Evolutionary conservation across 2,888 invertebrate genomes (phyloP).

Genomic region (Actias luna): DNA sequence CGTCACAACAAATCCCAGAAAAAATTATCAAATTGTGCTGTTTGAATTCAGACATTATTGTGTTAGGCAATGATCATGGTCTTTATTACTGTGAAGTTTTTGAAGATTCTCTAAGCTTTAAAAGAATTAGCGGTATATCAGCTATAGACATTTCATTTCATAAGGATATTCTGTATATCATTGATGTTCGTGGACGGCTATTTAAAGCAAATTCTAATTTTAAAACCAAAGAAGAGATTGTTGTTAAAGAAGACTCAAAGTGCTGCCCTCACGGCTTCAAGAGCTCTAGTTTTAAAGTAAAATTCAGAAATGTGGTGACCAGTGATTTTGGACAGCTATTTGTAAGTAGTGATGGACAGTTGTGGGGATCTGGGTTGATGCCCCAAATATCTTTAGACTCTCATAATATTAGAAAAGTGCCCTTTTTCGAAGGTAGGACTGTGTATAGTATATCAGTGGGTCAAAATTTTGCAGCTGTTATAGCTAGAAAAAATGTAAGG

Average conservation of each 20-base stretch:
- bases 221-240: constrained; percentile 81
- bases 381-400: constrained; percentile 84
- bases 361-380: constrained; percentile 87
- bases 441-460: constrained; percentile 88
- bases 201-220: constrained; percentile 80
- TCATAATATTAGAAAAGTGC: constrained; percentile 83
- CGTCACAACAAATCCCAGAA: constrained; percentile 67
- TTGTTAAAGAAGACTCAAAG: constrained; percentile 84
- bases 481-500: constrained; percentile 83
- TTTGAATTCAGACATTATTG: constrained; percentile 62
- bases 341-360: constrained; percentile 84
- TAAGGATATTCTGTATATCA: constrained; percentile 81
- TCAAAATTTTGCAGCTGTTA: constrained; percentile 87
- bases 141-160: constrained; percentile 85
- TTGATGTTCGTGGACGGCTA: constrained; percentile 83
- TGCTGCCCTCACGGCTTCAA: constrained; percentile 85
- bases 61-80: constrained; percentile 71
- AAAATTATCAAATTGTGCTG: constrained; percentile 74
- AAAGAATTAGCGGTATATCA: constrained; percentile 74
- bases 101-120: constrained; percentile 65
- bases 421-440: constrained; percentile 85
- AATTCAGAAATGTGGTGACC: constrained; percentile 83
- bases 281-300: constrained; percentile 82
- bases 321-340: constrained; percentile 84
- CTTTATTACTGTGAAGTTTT: constrained; percentile 67